phyloP scores from a whole-genome alignment of 2,888 invertebrate species.

The Rhagonycha fulva region DNA sequence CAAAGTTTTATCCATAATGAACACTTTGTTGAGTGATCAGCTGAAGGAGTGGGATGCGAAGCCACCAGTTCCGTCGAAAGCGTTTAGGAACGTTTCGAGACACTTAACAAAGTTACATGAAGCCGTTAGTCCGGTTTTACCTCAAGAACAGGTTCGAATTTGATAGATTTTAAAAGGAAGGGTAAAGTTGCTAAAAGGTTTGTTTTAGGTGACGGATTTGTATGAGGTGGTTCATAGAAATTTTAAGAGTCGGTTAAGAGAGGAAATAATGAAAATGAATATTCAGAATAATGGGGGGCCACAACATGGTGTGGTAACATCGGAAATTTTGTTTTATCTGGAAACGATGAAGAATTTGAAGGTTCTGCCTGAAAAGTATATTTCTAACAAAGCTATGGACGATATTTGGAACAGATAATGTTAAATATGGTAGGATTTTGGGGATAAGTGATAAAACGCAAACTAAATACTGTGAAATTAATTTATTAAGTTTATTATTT shows the following conservation, averaged over 20 bases:
- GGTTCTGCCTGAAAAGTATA: constrained; percentile 74
- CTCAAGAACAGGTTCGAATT: constrained; percentile 69
- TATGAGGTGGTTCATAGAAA: constrained; percentile 75
- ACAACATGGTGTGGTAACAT: constrained; percentile 92
- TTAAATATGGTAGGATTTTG: constrained; percentile 5
- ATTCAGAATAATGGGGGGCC: constrained; percentile 96
- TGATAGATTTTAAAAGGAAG: not conserved
- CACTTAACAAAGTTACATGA: constrained; percentile 91
- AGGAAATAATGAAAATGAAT: constrained; percentile 83
- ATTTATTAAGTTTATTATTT: constrained; percentile 8
- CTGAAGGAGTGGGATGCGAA: constrained; percentile 90
- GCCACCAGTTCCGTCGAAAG: constrained; percentile 92
- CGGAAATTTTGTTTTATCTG: constrained; percentile 88
- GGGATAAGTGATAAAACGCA: constrained; percentile 12
- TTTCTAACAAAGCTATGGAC: constrained; percentile 77
- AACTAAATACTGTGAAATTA: constrained; percentile 12
- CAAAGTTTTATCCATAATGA: constrained; percentile 90
- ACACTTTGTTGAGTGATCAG: constrained; percentile 80
- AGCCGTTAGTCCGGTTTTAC: constrained; percentile 84
- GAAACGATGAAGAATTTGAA: constrained; percentile 82
- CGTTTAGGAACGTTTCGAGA: constrained; percentile 83
- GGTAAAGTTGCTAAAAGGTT: constrained; percentile 1
- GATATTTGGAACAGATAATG: constrained; percentile 79
- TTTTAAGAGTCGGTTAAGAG: constrained; percentile 85
- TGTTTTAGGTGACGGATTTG: constrained; percentile 49